Conservation (phyloP, 2,888 invertebrate genomes). For the Miltochrista miniata region DNA sequence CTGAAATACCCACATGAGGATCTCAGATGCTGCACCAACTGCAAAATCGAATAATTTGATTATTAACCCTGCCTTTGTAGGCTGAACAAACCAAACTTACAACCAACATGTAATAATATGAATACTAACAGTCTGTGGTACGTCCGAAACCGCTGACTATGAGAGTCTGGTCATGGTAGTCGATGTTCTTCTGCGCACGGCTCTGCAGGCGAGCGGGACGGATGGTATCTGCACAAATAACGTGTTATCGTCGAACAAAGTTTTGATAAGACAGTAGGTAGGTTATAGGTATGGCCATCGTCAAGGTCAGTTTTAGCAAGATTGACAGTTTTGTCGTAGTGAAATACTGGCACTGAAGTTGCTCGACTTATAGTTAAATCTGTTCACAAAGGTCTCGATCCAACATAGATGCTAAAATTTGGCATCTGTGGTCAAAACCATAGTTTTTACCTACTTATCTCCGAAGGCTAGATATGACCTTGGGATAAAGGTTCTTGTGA, state of each 20-base stretch:
- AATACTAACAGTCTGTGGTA: slow-evolving; percentile 43
- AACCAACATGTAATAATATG: background rate
- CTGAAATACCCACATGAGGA: slow-evolving; percentile 75
- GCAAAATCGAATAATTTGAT: background rate
- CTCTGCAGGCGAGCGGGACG: slow-evolving; percentile 65
- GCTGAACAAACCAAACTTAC: too few relatives aligned
- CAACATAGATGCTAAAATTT: too few relatives aligned
- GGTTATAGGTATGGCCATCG: background rate
- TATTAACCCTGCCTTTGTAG: too few relatives aligned
- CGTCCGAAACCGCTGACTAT: slow-evolving; percentile 66
- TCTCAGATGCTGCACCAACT: slow-evolving; percentile 65
- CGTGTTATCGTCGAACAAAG: background rate
- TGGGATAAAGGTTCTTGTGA: too few relatives aligned
- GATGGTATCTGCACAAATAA: slow-evolving; percentile 41
- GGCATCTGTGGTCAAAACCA: too few relatives aligned
- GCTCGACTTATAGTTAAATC: too few relatives aligned
- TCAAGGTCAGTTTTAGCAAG: background rate
- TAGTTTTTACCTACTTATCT: too few relatives aligned
- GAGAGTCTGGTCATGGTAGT: slow-evolving; percentile 49
- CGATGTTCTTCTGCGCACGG: slow-evolving; percentile 50
- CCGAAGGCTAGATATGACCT: too few relatives aligned
- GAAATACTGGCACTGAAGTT: too few relatives aligned
- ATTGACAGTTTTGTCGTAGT: too few relatives aligned
- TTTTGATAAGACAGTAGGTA: too few relatives aligned
- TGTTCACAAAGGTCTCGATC: too few relatives aligned